These are phyloP conservation scores for Hydrocynus forskahlii DNA, from an alignment of 2,797 vertebrate species.

Conservation along the genomic window DNA sequence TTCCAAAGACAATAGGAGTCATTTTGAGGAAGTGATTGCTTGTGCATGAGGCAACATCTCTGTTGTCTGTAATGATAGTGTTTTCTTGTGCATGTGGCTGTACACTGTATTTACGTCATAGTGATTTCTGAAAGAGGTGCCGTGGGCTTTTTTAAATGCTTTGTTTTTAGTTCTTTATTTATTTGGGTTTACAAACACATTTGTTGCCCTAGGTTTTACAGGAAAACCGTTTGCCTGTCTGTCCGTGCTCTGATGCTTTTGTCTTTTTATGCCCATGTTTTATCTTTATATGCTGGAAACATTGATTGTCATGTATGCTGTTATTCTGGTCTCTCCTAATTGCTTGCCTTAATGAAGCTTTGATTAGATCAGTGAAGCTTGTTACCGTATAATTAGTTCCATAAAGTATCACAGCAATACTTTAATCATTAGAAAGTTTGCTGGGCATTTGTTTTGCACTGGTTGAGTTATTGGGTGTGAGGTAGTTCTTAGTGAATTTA, in stretches of 20 bases:
- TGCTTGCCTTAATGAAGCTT: slow-evolving; percentile 5
- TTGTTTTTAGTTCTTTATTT: neutral
- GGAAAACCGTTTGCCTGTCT: neutral
- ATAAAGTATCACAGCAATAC: slow-evolving; percentile 4
- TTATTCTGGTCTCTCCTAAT: slow-evolving; percentile 13
- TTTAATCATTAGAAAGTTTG: neutral
- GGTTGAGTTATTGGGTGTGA: neutral
- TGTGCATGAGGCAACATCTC: slow-evolving; percentile 6
- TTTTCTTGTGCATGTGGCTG: slow-evolving; percentile 5
- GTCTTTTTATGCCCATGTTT: neutral
- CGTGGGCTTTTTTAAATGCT: neutral
- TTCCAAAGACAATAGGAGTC: slow-evolving; percentile 34
- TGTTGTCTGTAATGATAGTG: slow-evolving; percentile 20
- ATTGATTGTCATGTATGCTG: neutral
- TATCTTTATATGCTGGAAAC: neutral
- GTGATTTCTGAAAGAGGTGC: neutral
- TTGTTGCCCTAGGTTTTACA: neutral
- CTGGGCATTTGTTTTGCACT: neutral
- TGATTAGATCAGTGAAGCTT: slow-evolving; percentile 13
- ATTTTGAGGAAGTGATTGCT: slow-evolving; percentile 42
- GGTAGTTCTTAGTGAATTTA: no score
- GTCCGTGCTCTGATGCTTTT: neutral
- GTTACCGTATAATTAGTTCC: neutral
- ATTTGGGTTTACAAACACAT: neutral
- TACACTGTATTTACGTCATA: slow-evolving; percentile 7